These are phyloP conservation scores for Cottoperca gobio DNA, from an alignment of 2,797 vertebrate genomes.

Conservation along the genomic window DNA sequence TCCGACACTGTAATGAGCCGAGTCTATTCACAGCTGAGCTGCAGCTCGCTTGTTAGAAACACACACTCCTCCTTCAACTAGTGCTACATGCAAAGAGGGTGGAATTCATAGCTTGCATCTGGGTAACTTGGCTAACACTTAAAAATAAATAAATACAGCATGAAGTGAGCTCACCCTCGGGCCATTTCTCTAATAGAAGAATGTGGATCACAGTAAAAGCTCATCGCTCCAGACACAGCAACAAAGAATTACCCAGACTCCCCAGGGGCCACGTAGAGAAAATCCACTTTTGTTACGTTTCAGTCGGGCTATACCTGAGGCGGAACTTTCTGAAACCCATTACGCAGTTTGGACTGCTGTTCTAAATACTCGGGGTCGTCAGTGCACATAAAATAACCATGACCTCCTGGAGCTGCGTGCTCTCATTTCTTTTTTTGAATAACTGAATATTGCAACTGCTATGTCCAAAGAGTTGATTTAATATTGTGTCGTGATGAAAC, in stretches of 20 bases:
- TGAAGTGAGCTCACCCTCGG: neutral
- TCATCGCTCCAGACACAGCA: slow-evolving; percentile 8
- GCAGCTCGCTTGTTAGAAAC: slow-evolving; percentile 20
- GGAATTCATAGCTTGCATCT: slow-evolving; percentile 55
- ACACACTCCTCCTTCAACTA: slow-evolving; percentile 10
- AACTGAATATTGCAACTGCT: too few relatives aligned
- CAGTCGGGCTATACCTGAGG: neutral
- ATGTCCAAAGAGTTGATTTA: too few relatives aligned
- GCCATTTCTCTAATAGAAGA: neutral
- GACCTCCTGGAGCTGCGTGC: too few relatives aligned
- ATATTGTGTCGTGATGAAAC: too few relatives aligned
- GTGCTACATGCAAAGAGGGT: slow-evolving; percentile 37
- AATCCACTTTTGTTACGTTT: neutral
- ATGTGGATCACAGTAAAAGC: neutral
- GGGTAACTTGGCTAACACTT: slow-evolving; percentile 41
- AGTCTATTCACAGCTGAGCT: slow-evolving; percentile 43
- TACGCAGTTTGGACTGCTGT: neutral
- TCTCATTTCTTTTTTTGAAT: too few relatives aligned
- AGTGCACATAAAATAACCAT: neutral
- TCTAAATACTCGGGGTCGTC: neutral
- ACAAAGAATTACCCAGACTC: neutral
- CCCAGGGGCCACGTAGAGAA: neutral
- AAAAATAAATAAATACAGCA: too few relatives aligned
- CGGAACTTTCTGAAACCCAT: neutral
- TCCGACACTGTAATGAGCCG: slow-evolving; percentile 14